These are phyloP conservation scores for Bubalus kerabau DNA, from an alignment of 2,113 vertebrate species.

Conservation along the genomic window DNA sequence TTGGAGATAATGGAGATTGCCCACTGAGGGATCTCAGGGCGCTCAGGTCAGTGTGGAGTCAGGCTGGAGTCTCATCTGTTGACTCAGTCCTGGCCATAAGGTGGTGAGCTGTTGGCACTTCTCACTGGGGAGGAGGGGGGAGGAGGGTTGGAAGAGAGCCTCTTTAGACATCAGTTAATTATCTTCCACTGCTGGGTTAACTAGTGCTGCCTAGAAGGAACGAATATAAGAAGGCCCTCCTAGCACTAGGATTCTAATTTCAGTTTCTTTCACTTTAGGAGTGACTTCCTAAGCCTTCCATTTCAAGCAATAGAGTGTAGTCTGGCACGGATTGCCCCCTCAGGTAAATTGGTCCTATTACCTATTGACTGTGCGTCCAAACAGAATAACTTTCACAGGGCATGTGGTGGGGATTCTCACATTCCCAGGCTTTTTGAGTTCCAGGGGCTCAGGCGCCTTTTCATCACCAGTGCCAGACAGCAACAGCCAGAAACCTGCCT, in stretches of 20 bases:
- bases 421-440: not conserved
- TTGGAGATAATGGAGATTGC: conserved; percentile 87
- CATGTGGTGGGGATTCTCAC: not conserved
- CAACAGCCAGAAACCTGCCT: not conserved
- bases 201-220: not conserved
- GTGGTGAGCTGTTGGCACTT: not conserved
- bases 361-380: not conserved
- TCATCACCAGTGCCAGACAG: not conserved
- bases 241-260: conserved; percentile 18
- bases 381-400: not conserved
- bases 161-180: not conserved
- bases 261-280: conserved; percentile 78
- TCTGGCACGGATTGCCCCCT: conserved; percentile 84
- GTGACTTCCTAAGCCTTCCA: conserved; percentile 94
- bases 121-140: not conserved
- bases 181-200: not conserved
- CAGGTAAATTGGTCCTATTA: conserved; percentile 76
- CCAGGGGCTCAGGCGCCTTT: not conserved
- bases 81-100: not conserved
- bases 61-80: not conserved
- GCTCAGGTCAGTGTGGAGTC: conserved; percentile 82
- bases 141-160: not conserved
- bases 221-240: not conserved
- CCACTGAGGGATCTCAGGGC: conserved; percentile 78
- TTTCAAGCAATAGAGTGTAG: conserved; percentile 95